Percentiles rank a stretch among this genome's conserved stretches.
phyloP scores from a whole-genome alignment of 2,797 vertebrate genomes.

The Macropus fuliginosus region DNA sequence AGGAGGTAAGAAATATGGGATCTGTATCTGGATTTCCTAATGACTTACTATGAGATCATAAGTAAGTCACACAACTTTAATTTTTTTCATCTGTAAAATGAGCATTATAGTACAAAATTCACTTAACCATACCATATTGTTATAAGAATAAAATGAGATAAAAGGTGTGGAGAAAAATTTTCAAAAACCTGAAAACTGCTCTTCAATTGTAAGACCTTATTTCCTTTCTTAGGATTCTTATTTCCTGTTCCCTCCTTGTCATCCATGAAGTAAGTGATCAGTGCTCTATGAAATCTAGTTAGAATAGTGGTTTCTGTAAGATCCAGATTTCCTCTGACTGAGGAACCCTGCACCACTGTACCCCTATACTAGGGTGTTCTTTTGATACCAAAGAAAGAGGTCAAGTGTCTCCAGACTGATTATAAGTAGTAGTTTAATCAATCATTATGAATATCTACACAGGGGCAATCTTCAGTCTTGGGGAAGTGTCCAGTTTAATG shows the following conservation, averaged over 20 bases:
- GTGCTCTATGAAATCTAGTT: conserved; percentile 18
- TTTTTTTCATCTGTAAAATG: conserved; percentile 3
- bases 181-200: conserved; percentile 9
- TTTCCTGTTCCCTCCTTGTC: neutral
- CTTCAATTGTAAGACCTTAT: neutral
- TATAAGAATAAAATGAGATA: neutral
- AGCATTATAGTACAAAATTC: neutral
- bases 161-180: neutral
- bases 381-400: too few relatives aligned
- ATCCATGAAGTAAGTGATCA: neutral
- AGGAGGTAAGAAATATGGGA: neutral
- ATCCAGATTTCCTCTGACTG: too few relatives aligned
- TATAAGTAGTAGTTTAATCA: too few relatives aligned
- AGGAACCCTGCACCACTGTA: too few relatives aligned
- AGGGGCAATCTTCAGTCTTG: too few relatives aligned
- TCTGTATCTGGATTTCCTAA: neutral
- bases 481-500: too few relatives aligned
- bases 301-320: neutral
- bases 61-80: neutral
- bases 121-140: neutral
- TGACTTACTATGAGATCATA: neutral
- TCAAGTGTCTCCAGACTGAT: too few relatives aligned
- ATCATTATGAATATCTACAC: too few relatives aligned
- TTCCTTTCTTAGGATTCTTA: conserved; percentile 18
- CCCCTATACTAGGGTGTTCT: too few relatives aligned